These are phyloP conservation scores for Cardinalis cardinalis DNA, from an alignment of 2,113 vertebrate genomes.

Conservation along the genomic window DNA sequence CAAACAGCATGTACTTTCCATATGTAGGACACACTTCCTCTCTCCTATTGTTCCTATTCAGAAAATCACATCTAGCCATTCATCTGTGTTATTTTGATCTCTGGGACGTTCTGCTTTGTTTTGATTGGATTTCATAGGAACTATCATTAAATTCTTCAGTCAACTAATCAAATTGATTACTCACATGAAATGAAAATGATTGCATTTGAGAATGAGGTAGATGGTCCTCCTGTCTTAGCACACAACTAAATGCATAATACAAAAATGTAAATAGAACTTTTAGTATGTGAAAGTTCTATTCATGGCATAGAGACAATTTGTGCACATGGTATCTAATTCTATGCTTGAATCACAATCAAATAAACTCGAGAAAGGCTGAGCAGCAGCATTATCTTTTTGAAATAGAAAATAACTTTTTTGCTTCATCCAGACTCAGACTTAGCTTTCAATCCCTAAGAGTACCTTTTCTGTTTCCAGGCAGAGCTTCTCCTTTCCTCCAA, in stretches of 20 bases:
- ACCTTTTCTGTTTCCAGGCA: neutral
- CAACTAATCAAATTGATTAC: neutral
- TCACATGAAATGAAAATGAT: neutral
- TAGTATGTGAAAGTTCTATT: neutral
- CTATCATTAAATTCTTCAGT: neutral
- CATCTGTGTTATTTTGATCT: neutral
- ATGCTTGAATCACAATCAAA: neutral
- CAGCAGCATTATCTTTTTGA: neutral
- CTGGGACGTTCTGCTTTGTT: neutral
- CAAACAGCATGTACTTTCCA: neutral
- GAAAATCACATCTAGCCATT: neutral
- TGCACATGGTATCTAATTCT: neutral
- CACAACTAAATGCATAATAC: neutral
- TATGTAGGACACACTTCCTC: fast-evolving
- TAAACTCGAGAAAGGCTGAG: neutral
- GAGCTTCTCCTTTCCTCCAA: neutral
- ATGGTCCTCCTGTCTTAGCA: neutral
- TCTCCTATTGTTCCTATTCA: neutral
- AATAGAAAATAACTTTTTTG: neutral
- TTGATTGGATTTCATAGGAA: neutral
- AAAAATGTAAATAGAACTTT: neutral
- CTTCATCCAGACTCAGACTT: neutral
- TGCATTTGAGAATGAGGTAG: neutral
- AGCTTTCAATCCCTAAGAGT: neutral
- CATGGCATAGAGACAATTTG: neutral